A percentile compares a stretch with the other conserved stretches of the same genome.
phyloP scores from a whole-genome alignment of 1,140 invertebrate genomes.

The Zaprionus gabonicus region DNA sequence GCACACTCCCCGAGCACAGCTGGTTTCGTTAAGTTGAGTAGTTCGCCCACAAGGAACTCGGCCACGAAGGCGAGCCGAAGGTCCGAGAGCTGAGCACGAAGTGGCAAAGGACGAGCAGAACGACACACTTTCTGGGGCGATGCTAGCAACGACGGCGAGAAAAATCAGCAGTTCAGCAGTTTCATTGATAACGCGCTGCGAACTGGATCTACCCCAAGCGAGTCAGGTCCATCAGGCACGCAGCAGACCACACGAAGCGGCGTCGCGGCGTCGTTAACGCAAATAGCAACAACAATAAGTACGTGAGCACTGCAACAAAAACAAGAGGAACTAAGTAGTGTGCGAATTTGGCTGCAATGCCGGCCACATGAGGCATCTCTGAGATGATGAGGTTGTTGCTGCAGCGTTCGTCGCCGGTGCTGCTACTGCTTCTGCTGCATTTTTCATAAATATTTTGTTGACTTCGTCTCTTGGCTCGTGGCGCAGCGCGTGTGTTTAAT shows the following conservation, averaged over 20 bases:
- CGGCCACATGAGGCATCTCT: constrained; percentile 6
- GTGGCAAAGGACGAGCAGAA: constrained; percentile 16
- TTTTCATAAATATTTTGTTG: constrained; percentile 44
- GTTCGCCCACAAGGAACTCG: constrained; percentile 15
- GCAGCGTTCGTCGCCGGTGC: constrained; percentile 3
- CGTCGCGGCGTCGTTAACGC: constrained; percentile 28
- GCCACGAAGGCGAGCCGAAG: constrained; percentile 21
- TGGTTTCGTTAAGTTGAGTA: constrained; percentile 38
- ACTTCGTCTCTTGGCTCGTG: neutral
- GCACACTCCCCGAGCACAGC: neutral
- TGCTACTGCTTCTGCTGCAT: constrained; percentile 29
- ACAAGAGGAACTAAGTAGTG: neutral
- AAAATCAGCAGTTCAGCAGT: constrained; percentile 73
- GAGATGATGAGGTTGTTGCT: constrained; percentile 12
- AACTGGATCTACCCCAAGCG: constrained; percentile 63
- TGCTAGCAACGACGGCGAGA: constrained; percentile 77
- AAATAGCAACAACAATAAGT: constrained; percentile 34
- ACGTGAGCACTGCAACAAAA: neutral
- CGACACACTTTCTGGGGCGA: constrained; percentile 62
- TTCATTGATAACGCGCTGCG: constrained; percentile 79
- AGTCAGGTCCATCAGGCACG: constrained; percentile 24
- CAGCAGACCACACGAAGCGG: constrained; percentile 39
- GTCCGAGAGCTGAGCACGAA: constrained; percentile 22
- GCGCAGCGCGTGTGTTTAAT: neutral
- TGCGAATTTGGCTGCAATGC: constrained; percentile 15